phyloP scores from a whole-genome alignment of 2,888 invertebrate genomes.

The Coelinius sp. region DNA sequence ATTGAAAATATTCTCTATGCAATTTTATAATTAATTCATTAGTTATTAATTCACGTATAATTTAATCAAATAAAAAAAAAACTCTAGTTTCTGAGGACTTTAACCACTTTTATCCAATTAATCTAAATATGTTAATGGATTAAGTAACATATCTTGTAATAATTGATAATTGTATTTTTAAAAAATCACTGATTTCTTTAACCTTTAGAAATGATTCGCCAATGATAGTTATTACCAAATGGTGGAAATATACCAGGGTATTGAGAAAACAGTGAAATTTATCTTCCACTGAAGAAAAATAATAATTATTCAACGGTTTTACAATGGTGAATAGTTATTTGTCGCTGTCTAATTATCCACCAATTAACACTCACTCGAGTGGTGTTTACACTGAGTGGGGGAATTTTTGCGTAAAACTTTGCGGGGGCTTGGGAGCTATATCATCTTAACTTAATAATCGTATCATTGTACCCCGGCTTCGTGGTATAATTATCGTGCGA shows the following conservation, averaged over 20 bases:
- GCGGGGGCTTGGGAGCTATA: constrained; percentile 29
- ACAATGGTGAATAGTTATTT: constrained; percentile 34
- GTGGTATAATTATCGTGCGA: constrained; percentile 62
- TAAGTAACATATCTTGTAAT: neutral
- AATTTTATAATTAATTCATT: neutral
- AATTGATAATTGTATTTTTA: neutral
- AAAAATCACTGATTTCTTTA: neutral
- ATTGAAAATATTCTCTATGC: neutral
- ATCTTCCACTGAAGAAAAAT: neutral
- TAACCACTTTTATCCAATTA: neutral
- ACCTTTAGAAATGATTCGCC: neutral
- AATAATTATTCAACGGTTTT: constrained; percentile 20
- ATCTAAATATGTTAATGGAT: neutral
- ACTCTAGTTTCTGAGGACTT: too few species aligned
- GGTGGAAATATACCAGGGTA: neutral
- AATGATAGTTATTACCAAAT: neutral
- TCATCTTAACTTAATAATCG: constrained; percentile 59
- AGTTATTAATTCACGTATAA: neutral
- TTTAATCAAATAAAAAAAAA: too few species aligned
- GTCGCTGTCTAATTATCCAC: constrained; percentile 53
- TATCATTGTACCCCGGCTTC: constrained; percentile 49
- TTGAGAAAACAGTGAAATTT: neutral
- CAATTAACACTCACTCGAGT: constrained; percentile 53
- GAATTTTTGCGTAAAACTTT: constrained; percentile 24
- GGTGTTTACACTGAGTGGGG: neutral